Evolutionary conservation across 2,113 vertebrate species (phyloP).

Genomic region (Muscicapa adusta): DNA sequence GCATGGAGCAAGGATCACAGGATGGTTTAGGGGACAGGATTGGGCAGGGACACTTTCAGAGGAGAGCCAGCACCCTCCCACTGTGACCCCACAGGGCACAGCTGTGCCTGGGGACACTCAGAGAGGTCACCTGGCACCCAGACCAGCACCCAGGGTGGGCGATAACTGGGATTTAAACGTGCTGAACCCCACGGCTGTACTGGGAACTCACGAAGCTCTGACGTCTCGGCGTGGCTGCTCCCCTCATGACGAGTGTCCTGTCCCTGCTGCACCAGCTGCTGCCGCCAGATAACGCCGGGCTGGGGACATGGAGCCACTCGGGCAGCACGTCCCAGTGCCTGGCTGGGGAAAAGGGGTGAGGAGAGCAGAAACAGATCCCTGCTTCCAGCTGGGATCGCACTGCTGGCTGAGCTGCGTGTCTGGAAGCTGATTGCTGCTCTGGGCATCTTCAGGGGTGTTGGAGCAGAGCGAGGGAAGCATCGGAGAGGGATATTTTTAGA

Average conservation of each 20-base stretch:
- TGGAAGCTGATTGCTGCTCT: rapidly evolving
- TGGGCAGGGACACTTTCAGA: not conserved
- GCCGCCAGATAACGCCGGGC: not conserved
- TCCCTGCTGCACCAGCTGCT: not conserved
- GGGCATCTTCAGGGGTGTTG: not conserved
- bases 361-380: not conserved
- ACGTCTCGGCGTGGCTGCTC: rapidly evolving
- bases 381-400: not conserved
- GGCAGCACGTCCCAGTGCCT: not conserved
- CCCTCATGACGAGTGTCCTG: not conserved
- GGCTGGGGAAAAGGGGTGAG: rapidly evolving
- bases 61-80: rapidly evolving
- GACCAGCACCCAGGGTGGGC: rapidly evolving
- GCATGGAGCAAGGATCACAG: rapidly evolving
- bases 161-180: rapidly evolving
- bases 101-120: not conserved
- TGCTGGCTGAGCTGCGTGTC: not conserved
- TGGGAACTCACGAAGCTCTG: rapidly evolving
- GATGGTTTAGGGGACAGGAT: not conserved
- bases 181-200: not conserved
- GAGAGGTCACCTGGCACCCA: not conserved
- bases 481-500: not conserved
- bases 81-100: rapidly evolving
- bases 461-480: not conserved
- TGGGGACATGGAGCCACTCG: rapidly evolving